Conservation (phyloP, 2,797 vertebrate genomes). For the Argyrosomus regius region DNA sequence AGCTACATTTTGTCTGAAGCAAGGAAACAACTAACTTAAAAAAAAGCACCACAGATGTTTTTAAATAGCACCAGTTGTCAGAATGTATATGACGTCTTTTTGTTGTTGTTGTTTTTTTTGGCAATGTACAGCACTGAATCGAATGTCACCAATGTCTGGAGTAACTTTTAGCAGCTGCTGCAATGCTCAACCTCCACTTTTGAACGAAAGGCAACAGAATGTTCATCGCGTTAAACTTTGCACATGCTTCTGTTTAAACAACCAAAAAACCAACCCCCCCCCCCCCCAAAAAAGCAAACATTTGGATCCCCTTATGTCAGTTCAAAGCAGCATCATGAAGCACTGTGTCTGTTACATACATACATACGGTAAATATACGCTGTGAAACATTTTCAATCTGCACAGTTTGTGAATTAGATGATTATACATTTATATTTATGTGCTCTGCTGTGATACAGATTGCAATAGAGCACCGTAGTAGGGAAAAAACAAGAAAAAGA, state of each 20-base stretch:
- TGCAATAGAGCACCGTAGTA: slow-evolving; percentile 67
- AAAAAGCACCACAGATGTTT: slow-evolving; percentile 84
- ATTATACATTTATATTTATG: slow-evolving; percentile 74
- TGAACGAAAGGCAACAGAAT: slow-evolving; percentile 64
- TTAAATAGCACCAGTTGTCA: slow-evolving; percentile 88
- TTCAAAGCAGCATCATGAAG: slow-evolving; percentile 68
- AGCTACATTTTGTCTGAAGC: slow-evolving; percentile 83
- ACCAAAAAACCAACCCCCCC: slow-evolving; percentile 47
- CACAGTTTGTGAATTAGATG: slow-evolving; percentile 74
- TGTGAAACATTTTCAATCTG: slow-evolving; percentile 75
- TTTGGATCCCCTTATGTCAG: slow-evolving; percentile 49
- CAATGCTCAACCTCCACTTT: slow-evolving; percentile 67
- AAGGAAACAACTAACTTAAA: slow-evolving; percentile 75
- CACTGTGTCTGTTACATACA: slow-evolving; percentile 65
- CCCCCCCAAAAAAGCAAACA: slow-evolving; percentile 14
- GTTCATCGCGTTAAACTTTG: slow-evolving; percentile 53
- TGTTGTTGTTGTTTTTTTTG: slow-evolving; percentile 52
- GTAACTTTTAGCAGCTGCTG: slow-evolving; percentile 73
- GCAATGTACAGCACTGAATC: slow-evolving; percentile 79
- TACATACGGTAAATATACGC: slow-evolving; percentile 57
- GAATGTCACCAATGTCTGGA: slow-evolving; percentile 62
- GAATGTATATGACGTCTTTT: slow-evolving; percentile 70
- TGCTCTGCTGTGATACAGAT: slow-evolving; percentile 78
- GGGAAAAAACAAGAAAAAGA: slow-evolving; percentile 6
- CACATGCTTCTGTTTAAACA: slow-evolving; percentile 56